These are phyloP conservation scores for Xiphophorus maculatus DNA, from an alignment of 2,113 vertebrate genomes.

Conservation along the genomic window DNA sequence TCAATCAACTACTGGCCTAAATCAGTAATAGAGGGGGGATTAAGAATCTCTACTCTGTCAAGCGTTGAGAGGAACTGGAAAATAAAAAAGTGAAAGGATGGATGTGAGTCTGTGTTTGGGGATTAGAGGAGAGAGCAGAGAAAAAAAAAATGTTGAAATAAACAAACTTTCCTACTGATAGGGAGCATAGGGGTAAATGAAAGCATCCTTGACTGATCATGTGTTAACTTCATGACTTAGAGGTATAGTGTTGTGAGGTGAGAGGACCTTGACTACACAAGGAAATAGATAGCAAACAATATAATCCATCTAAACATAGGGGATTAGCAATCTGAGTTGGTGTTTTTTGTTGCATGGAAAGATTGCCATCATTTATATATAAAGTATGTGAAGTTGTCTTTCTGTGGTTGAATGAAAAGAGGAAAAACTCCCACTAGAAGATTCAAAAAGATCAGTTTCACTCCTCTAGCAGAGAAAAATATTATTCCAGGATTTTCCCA, in stretches of 20 bases:
- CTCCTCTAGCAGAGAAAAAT: slow-evolving; percentile 26
- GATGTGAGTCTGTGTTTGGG: slow-evolving; percentile 48
- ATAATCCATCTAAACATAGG: slow-evolving; percentile 49
- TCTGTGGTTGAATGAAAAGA: slow-evolving; percentile 1
- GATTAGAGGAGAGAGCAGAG: slow-evolving; percentile 51
- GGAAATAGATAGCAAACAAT: slow-evolving; percentile 14
- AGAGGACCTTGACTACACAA: slow-evolving; percentile 16
- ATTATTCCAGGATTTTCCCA: slow-evolving; percentile 14
- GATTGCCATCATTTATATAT: not conserved
- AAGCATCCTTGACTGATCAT: slow-evolving; percentile 33
- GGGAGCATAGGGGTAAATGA: slow-evolving; percentile 2
- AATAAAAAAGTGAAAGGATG: slow-evolving; percentile 56
- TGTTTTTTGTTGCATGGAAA: slow-evolving; percentile 19
- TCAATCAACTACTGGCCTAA: slow-evolving; percentile 71
- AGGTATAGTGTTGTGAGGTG: slow-evolving; percentile 7
- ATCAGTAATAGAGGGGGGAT: slow-evolving; percentile 66
- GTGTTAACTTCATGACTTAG: slow-evolving; percentile 37
- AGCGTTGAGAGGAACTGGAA: slow-evolving; percentile 41
- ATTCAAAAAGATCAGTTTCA: slow-evolving; percentile 18
- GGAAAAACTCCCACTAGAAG: slow-evolving; percentile 8
- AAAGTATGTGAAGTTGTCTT: not conserved
- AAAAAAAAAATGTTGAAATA: slow-evolving; percentile 32
- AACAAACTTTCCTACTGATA: slow-evolving; percentile 20
- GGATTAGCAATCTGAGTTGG: slow-evolving; percentile 37
- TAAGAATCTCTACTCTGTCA: slow-evolving; percentile 55